A percentile compares a stretch with the other conserved stretches of the same genome.
These are phyloP conservation scores for Aspidapion aeneum DNA, from an alignment of 2,888 invertebrate genomes.

Conservation along the genomic window DNA sequence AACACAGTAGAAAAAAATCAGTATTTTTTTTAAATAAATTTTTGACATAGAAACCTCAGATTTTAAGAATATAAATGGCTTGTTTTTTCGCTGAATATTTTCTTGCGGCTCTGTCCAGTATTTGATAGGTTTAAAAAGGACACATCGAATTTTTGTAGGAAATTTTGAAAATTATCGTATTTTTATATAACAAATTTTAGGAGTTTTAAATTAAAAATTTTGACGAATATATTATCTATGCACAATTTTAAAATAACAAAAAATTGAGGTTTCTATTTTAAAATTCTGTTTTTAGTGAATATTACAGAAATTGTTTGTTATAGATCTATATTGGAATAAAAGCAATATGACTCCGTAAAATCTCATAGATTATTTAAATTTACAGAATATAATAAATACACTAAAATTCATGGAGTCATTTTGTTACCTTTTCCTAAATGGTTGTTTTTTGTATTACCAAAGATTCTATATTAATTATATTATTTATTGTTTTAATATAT, in stretches of 20 bases:
- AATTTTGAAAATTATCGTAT: not conserved
- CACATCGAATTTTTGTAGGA: not conserved
- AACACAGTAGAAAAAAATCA: too few relatives aligned
- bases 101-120: not conserved
- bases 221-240: not conserved
- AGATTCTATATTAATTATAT: slow-evolving; percentile 5
- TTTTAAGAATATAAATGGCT: not conserved
- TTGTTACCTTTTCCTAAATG: slow-evolving; percentile 1
- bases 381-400: too few relatives aligned
- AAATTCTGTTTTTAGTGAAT: too few relatives aligned
- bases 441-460: slow-evolving; percentile 10
- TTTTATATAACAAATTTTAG: not conserved
- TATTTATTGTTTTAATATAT: slow-evolving; percentile 1
- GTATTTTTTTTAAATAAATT: not conserved
- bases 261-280: not conserved
- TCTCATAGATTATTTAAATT: too few relatives aligned
- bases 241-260: not conserved
- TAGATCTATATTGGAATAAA: not conserved
- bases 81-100: not conserved
- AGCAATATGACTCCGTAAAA: too few relatives aligned
- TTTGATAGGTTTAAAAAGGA: not conserved
- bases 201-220: not conserved
- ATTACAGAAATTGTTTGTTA: too few relatives aligned
- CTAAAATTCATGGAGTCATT: slow-evolving; percentile 1
- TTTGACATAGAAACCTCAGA: not conserved